A percentile compares a stretch with the other conserved stretches of the same genome.
phyloP scores from a whole-genome alignment of 2,888 invertebrate species.

The Seira musarum region DNA sequence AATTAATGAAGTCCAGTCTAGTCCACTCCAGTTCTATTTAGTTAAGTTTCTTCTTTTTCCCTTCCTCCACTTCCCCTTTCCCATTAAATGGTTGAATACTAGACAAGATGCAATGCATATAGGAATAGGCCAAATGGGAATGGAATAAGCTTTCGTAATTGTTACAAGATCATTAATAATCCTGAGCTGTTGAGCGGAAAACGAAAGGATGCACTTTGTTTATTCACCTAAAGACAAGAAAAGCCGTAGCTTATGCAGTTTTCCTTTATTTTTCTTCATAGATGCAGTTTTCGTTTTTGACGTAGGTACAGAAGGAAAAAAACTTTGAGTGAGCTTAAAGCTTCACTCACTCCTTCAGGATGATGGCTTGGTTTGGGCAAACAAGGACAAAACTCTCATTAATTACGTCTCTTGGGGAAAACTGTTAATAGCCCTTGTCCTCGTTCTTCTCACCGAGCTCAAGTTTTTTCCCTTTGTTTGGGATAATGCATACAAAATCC shows the following conservation, averaged over 20 bases:
- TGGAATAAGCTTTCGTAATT: slow-evolving; percentile 38
- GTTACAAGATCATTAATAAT: slow-evolving; percentile 55
- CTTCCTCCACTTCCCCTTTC: neutral
- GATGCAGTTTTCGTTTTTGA: no score
- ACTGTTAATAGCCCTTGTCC: slow-evolving; percentile 55
- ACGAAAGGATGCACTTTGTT: no score
- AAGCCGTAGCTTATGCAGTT: no score
- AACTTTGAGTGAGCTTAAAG: neutral
- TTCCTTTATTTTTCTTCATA: no score
- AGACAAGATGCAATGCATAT: neutral
- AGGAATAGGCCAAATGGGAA: slow-evolving; percentile 21
- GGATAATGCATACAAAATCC: no score
- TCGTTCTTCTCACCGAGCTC: slow-evolving; percentile 24
- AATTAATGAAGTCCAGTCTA: no score
- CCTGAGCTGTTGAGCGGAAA: neutral
- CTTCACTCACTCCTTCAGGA: slow-evolving; percentile 19
- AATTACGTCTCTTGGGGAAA: slow-evolving; percentile 54
- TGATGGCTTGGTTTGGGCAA: slow-evolving; percentile 32
- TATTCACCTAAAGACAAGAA: no score
- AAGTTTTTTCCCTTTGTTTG: no score
- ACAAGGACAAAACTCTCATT: slow-evolving; percentile 55
- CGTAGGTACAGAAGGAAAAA: no score
- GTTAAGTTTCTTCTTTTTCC: neutral
- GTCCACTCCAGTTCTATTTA: slow-evolving; percentile 14
- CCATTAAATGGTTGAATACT: neutral